These are phyloP conservation scores for Adelosebastes latens DNA, from an alignment of 2,797 vertebrate species.

Conservation along the genomic window DNA sequence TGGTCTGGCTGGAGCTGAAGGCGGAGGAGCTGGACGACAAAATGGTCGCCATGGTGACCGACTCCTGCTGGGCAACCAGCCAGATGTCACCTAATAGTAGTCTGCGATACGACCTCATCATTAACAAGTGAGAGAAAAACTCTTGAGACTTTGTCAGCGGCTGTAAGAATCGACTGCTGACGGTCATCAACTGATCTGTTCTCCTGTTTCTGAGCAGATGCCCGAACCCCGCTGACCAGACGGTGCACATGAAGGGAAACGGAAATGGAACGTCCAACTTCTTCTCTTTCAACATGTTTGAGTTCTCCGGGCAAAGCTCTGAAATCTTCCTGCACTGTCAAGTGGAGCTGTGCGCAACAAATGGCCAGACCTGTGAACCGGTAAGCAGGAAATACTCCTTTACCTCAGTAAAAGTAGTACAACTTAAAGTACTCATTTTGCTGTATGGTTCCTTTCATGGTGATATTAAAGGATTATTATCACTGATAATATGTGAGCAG, in stretches of 20 bases:
- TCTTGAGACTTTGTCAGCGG: background rate
- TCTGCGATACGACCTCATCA: background rate
- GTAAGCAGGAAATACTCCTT: background rate
- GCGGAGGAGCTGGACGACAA: background rate
- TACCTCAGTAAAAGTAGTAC: background rate
- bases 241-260: background rate
- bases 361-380: background rate
- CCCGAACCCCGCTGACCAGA: background rate
- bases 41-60: background rate
- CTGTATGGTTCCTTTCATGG: background rate
- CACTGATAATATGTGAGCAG: background rate
- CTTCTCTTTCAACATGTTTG: background rate
- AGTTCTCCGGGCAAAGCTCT: background rate
- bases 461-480: background rate
- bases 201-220: background rate
- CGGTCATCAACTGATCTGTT: background rate
- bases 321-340: background rate
- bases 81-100: fast-evolving
- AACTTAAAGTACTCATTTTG: background rate
- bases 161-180: background rate
- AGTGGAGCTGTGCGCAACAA: background rate
- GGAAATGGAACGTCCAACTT: background rate
- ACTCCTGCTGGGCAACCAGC: background rate
- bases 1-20: background rate
- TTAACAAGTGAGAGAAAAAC: background rate